Conservation (phyloP, 1,140 invertebrate genomes). For the Solenopsis fugax region DNA sequence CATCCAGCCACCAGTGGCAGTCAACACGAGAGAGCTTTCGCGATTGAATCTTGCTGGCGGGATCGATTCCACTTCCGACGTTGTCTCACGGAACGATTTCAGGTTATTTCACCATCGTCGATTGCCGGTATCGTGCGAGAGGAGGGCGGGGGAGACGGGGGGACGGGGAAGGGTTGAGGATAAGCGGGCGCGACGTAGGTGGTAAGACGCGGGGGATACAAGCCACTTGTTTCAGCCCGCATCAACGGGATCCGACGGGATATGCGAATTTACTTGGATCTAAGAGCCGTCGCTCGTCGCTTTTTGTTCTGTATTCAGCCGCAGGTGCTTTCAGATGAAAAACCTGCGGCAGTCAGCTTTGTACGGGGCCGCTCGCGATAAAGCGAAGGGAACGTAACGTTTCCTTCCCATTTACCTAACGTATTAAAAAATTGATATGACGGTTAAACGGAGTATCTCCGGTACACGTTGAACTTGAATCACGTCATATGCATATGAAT, state of each 20-base stretch:
- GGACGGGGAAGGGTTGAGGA: background rate
- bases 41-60: slow-evolving; percentile 68
- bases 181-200: background rate
- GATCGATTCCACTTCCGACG: slow-evolving; percentile 65
- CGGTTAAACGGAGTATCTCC: slow-evolving; percentile 3
- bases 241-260: slow-evolving; percentile 20
- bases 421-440: slow-evolving; percentile 46
- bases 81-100: slow-evolving; percentile 65
- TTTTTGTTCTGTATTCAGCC: slow-evolving; percentile 57
- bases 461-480: background rate
- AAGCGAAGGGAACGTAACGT: slow-evolving; percentile 16
- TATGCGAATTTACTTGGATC: slow-evolving; percentile 61
- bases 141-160: too few species aligned
- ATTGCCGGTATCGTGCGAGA: slow-evolving; percentile 40
- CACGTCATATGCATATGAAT: background rate
- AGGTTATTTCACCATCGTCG: slow-evolving; percentile 69
- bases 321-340: slow-evolving; percentile 40
- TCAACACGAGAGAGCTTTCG: slow-evolving; percentile 25
- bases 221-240: slow-evolving; percentile 36
- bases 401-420: slow-evolving; percentile 1
- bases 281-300: slow-evolving; percentile 33
- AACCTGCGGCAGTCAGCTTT: slow-evolving; percentile 45
- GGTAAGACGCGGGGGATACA: slow-evolving; percentile 33
- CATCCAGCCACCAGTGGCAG: slow-evolving; percentile 38
- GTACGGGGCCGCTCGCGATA: background rate